These are phyloP conservation scores for Phyllotreta striolata DNA, from an alignment of 2,888 invertebrate genomes.

Conservation along the genomic window DNA sequence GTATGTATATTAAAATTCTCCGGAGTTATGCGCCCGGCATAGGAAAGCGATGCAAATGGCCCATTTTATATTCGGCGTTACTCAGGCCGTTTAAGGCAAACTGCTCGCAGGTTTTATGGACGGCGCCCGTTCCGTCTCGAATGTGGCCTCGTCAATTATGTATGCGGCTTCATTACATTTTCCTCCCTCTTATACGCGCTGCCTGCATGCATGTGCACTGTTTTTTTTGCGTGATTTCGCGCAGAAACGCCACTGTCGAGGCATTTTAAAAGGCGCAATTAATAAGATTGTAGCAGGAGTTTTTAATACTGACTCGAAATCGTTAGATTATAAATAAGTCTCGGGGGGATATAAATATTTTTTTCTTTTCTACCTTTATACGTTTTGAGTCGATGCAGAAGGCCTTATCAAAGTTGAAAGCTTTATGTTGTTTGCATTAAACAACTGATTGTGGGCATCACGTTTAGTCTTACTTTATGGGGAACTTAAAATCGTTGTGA, in stretches of 20 bases:
- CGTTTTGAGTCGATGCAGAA: slow-evolving; percentile 27
- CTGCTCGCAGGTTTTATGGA: slow-evolving; percentile 26
- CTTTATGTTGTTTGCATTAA: slow-evolving; percentile 61
- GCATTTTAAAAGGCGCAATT: slow-evolving; percentile 43
- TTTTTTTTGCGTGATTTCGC: too few relatives aligned
- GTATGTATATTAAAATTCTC: slow-evolving; percentile 51
- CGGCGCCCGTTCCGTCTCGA: slow-evolving; percentile 6
- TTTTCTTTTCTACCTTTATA: slow-evolving; percentile 15
- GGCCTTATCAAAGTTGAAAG: slow-evolving; percentile 56
- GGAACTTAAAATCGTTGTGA: slow-evolving; percentile 54
- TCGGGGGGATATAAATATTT: slow-evolving; percentile 30
- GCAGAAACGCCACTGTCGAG: slow-evolving; percentile 12
- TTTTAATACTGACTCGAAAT: slow-evolving; percentile 35
- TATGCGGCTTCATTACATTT: neutral
- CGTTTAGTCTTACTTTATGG: slow-evolving; percentile 55
- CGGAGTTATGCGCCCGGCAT: slow-evolving; percentile 47
- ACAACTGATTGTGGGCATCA: slow-evolving; percentile 56
- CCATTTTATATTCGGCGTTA: slow-evolving; percentile 52
- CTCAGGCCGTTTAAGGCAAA: slow-evolving; percentile 33
- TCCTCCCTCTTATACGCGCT: too few relatives aligned
- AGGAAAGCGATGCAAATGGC: slow-evolving; percentile 56
- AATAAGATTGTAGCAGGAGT: slow-evolving; percentile 41
- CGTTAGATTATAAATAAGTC: slow-evolving; percentile 36
- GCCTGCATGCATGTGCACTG: neutral
- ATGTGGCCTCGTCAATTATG: slow-evolving; percentile 14